phyloP scores from a whole-genome alignment of 2,113 vertebrate species.

The Grammomys surdaster region DNA sequence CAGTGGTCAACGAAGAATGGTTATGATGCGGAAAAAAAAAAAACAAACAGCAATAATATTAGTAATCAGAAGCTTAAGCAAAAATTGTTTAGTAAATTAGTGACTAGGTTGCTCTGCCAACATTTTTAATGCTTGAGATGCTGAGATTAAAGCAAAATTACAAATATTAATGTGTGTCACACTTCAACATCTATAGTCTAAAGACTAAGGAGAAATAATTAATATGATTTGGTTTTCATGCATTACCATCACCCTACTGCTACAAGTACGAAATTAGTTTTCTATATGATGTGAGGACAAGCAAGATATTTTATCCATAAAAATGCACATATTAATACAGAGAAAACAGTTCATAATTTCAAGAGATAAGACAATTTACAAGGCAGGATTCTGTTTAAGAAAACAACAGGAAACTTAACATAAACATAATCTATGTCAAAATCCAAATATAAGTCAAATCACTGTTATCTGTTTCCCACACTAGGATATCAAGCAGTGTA shows the following conservation, averaged over 20 bases:
- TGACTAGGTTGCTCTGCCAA: slow-evolving; percentile 56
- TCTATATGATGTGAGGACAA: slow-evolving; percentile 54
- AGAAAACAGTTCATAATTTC: slow-evolving; percentile 50
- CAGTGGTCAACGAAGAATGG: slow-evolving; percentile 95
- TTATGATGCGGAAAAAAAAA: slow-evolving; percentile 94
- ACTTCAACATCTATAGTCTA: slow-evolving; percentile 56
- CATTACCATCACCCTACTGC: slow-evolving; percentile 31
- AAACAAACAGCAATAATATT: slow-evolving; percentile 95
- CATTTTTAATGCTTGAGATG: slow-evolving; percentile 47
- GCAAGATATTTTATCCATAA: slow-evolving; percentile 39
- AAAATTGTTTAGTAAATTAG: slow-evolving; percentile 88
- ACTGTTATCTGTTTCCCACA: slow-evolving; percentile 41
- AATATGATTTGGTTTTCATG: slow-evolving; percentile 20
- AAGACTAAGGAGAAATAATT: slow-evolving; percentile 42
- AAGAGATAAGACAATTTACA: slow-evolving; percentile 52
- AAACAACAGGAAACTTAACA: slow-evolving; percentile 43
- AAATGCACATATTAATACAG: slow-evolving; percentile 29
- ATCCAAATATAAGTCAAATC: slow-evolving; percentile 55
- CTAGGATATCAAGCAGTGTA: slow-evolving; percentile 38
- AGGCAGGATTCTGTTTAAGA: slow-evolving; percentile 38
- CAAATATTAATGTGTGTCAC: slow-evolving; percentile 53
- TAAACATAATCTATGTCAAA: slow-evolving; percentile 57
- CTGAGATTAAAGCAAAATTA: slow-evolving; percentile 35
- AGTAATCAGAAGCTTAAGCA: slow-evolving; percentile 90
- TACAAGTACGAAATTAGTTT: slow-evolving; percentile 51